phyloP scores from a whole-genome alignment of 2,113 vertebrate species.

The Siniperca knerii region DNA sequence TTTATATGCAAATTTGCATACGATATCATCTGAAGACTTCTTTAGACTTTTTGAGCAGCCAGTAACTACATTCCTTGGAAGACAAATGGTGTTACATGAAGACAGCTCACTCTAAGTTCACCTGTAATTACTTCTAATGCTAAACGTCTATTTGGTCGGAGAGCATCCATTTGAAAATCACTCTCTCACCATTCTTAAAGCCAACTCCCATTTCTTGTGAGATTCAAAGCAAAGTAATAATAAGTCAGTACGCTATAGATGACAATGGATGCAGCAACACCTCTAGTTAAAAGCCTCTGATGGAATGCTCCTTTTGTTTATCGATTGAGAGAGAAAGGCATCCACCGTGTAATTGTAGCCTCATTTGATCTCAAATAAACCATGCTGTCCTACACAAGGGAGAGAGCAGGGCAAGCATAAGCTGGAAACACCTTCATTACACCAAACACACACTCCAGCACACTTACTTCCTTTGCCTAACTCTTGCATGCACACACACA shows the following conservation, averaged over 20 bases:
- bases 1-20: constrained; percentile 22
- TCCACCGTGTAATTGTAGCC: constrained; percentile 76
- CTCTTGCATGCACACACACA: constrained; percentile 6
- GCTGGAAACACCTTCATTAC: constrained; percentile 67
- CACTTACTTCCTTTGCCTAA: constrained; percentile 22
- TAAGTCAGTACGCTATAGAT: constrained; percentile 14
- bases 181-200: constrained; percentile 8
- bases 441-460: constrained; percentile 46
- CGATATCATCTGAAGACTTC: constrained; percentile 16
- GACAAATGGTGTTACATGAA: constrained; percentile 6
- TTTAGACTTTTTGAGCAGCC: constrained; percentile 14
- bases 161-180: constrained; percentile 28
- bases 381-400: constrained; percentile 54
- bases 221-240: constrained; percentile 38
- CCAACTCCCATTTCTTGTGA: not conserved
- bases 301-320: constrained; percentile 75
- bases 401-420: constrained; percentile 46
- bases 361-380: constrained; percentile 78
- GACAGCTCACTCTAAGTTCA: constrained; percentile 16
- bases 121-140: constrained; percentile 2
- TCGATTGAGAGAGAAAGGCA: constrained; percentile 70
- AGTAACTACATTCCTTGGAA: not conserved
- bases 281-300: constrained; percentile 58
- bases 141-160: constrained; percentile 17
- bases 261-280: constrained; percentile 24